A percentile compares a stretch with the other conserved stretches of the same genome.
Conservation (phyloP, 2,797 vertebrate species). For the Bovichtus variegatus region DNA sequence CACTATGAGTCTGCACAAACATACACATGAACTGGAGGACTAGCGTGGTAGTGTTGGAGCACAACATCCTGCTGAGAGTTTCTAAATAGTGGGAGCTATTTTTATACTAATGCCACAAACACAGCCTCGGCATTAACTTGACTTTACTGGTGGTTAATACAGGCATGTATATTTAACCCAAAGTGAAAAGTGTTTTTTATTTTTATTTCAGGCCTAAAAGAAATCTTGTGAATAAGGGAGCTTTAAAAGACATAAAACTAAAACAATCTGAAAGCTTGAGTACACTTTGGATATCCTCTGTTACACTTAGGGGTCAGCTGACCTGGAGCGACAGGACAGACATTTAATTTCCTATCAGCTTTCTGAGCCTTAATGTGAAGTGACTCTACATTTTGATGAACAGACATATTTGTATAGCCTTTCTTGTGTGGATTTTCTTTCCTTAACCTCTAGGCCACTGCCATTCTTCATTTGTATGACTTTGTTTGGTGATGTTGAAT, state of each 20-base stretch:
- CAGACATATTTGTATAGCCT: neutral
- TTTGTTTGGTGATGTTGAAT: neutral
- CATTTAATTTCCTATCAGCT: slow-evolving; percentile 20
- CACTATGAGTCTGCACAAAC: slow-evolving; percentile 23
- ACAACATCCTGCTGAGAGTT: slow-evolving; percentile 17
- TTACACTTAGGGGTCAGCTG: slow-evolving; percentile 10
- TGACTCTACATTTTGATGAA: neutral
- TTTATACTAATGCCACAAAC: neutral
- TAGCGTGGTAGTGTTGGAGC: neutral
- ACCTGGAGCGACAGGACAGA: neutral
- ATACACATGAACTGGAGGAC: slow-evolving; percentile 12
- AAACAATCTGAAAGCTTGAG: neutral
- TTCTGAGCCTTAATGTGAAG: neutral
- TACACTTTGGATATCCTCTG: slow-evolving; percentile 1
- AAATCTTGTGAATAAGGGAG: neutral
- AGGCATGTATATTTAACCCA: neutral
- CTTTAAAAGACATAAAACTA: neutral
- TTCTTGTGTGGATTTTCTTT: neutral
- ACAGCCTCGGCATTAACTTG: slow-evolving; percentile 3
- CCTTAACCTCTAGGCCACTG: neutral
- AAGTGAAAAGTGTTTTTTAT: neutral
- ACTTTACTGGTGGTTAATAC: slow-evolving; percentile 18
- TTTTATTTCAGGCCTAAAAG: neutral
- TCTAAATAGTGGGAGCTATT: slow-evolving; percentile 24
- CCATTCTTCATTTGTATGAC: neutral